Percentiles rank a stretch among this genome's conserved stretches.
Conservation (phyloP, 1,140 invertebrate genomes). For the Listronotus bonariensis region DNA sequence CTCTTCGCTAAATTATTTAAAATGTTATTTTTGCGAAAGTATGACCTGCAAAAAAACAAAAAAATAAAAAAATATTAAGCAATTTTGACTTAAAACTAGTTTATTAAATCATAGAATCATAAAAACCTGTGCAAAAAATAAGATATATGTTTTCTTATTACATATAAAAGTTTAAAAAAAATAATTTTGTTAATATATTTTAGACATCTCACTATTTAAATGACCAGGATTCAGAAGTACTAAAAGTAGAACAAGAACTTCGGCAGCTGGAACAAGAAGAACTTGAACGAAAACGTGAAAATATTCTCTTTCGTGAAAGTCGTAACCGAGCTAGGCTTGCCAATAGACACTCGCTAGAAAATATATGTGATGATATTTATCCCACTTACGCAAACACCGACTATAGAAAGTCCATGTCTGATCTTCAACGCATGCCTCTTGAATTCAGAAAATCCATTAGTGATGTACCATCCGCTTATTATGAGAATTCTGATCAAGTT, state of each 20-base stretch:
- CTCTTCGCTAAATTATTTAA: too few relatives aligned
- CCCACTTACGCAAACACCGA: conserved; percentile 52
- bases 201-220: conserved; percentile 42
- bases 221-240: conserved; percentile 64
- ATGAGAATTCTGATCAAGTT: conserved; percentile 27
- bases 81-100: too few relatives aligned
- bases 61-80: too few relatives aligned
- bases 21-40: too few relatives aligned
- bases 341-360: conserved; percentile 67
- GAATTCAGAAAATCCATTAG: conserved; percentile 47
- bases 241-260: conserved; percentile 76
- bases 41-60: too few relatives aligned
- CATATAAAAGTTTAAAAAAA: too few relatives aligned
- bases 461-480: conserved; percentile 42
- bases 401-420: conserved; percentile 72
- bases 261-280: conserved; percentile 77
- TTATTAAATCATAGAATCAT: too few relatives aligned
- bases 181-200: conserved; percentile 1
- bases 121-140: too few relatives aligned
- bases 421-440: conserved; percentile 49
- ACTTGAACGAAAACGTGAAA: conserved; percentile 73
- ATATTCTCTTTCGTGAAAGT: conserved; percentile 67
- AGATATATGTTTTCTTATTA: too few relatives aligned
- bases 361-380: conserved; percentile 57
- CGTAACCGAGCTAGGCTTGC: conserved; percentile 58